A percentile compares a stretch with the other conserved stretches of the same genome.
phyloP scores from a whole-genome alignment of 2,113 vertebrate genomes.

The Catharus bicknelli region DNA sequence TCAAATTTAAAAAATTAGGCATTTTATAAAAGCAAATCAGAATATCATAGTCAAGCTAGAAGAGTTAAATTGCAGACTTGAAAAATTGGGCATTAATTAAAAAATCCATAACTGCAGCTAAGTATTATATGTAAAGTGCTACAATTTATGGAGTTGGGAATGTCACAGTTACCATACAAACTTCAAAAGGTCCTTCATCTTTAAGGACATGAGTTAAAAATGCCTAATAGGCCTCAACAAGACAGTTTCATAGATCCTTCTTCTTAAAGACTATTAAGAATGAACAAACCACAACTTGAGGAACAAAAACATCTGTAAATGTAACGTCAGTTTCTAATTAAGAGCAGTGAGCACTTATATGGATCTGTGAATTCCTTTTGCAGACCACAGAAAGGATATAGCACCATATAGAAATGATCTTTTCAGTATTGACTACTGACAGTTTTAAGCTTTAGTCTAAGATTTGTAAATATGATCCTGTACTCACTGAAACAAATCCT shows the following conservation, averaged over 20 bases:
- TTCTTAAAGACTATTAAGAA: not conserved
- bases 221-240: not conserved
- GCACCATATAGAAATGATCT: not conserved
- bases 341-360: not conserved
- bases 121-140: not conserved
- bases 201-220: not conserved
- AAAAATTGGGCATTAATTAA: not conserved
- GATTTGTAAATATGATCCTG: not conserved
- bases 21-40: not conserved
- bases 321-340: not conserved
- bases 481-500: not conserved
- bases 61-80: not conserved
- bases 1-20: not conserved
- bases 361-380: not conserved
- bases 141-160: not conserved
- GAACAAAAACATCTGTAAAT: not conserved
- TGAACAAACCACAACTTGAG: not conserved
- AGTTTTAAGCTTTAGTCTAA: not conserved
- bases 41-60: not conserved
- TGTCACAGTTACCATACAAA: not conserved
- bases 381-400: not conserved
- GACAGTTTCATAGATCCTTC: not conserved
- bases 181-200: not conserved
- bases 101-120: not conserved
- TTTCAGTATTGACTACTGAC: not conserved